Evolutionary conservation across 2,797 vertebrate genomes (phyloP), one percentile per base, ranked within the genome.

Genomic region (Rhinatrema bivittatum): DNA sequence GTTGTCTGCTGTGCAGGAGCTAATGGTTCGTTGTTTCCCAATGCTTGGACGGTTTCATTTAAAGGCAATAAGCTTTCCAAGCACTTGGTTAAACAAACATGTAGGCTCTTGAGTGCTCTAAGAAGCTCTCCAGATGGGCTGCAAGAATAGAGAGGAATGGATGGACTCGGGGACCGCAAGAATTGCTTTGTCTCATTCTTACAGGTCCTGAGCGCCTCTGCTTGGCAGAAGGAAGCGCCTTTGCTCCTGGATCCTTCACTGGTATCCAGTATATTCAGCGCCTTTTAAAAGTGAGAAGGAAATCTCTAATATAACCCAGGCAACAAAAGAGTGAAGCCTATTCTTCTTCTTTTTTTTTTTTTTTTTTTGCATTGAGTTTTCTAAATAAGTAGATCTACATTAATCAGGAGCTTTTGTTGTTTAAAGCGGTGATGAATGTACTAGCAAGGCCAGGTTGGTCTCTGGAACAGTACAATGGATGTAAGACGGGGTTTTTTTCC

Each of bases 381-480:
- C 74, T 74, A 85, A 74, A 86, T 87, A 82, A 88, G 90, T 81
- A 78, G 79, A 68, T 74, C 62, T 73, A 74, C 76, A 82, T 87
- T 83, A 85, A 87, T 87, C 84, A 85, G 84, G 78, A 64, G 82
- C 85, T 87, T 75, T 80, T 83, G 75, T 84, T 82, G 66, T 71
- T 83, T 72, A 70, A 69, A 54, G 60, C 68, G 18, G 57, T 74
- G 86, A 88, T 81, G 80, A 82, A 87, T 86, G 80, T 70, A 81
- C 72, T 72, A 70, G 74, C 80, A 78, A 46, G 45, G 25, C 50
- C 46, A 45, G 29, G 39, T 42, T 62, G 53, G 60, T 49, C 10
- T 56, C 56, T 78, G 73, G 68, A 85, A 75, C 73, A 74, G 71
- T 66, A 85, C 84, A 82, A 85, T 74, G 77, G 78, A 83, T 74